Base-by-base conservation (phyloP, 2,888 invertebrate species). In the Biston stratarius region DNA sequence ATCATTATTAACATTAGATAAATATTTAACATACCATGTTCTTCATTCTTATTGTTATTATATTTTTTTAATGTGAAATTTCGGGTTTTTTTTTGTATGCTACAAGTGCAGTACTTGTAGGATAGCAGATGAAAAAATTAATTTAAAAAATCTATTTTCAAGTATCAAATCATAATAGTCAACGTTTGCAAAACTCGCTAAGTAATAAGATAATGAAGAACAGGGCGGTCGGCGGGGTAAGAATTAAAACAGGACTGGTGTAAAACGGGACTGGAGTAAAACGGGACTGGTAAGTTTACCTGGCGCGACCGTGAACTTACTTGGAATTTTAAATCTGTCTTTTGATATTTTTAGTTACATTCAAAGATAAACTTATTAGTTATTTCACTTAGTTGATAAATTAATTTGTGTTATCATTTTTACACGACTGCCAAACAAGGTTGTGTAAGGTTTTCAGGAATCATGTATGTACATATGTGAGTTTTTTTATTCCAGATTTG, bases 161-260 rank as follows among this genome's bases (percentile, higher is more conserved):
- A 91, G 85, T 83, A 88, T 83, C 91, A 93, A 91, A 75, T 68
- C 12, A 3, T 0, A 1, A 1, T 15, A n/a, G 79, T 82, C 84
- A 73, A 65, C 12, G 74, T 87, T 69, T 71, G 85, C 75, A 82
- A 93, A 94, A 89, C 93, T 93, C 77, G 89, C 92, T 91, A 92
- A 92, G 92, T 93, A 94, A 93, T 92, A 93, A 93, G 93, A 92
- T 93, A 92, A 93, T 94, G 93, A 93, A 92, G 92, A 92, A 90
- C 91, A 85, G 83, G 89, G 90, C 89, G 91, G 92, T 90, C 88
- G 89, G 88, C 88, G 90, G 88, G 88, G 82, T 87, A 86, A 88
- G 92, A 94, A 94, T 93, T 93, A 92, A 93, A 92, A 92, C 87
- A 86, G 84, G 86, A 84, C 78, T 69, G 68, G 83, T 75, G 83